These are phyloP conservation scores for Thomomys bottae DNA, from an alignment of 2,113 vertebrate genomes.

Conservation along the genomic window DNA sequence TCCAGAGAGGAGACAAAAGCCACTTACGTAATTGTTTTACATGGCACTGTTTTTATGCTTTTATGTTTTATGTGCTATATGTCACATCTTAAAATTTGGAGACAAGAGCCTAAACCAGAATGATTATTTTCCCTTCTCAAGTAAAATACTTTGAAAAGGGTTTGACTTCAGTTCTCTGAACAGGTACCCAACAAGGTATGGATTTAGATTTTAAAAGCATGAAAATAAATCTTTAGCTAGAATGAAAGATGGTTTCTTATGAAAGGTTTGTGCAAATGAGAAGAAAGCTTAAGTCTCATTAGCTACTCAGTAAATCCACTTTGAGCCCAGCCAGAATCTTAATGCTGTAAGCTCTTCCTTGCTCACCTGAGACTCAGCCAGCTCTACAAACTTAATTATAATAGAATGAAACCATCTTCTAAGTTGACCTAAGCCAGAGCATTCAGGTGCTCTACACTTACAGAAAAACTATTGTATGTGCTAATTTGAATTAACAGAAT, in stretches of 20 bases:
- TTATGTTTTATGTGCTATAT: neutral
- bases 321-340: neutral
- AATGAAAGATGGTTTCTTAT: neutral
- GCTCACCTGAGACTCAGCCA: neutral
- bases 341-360: neutral
- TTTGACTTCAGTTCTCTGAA: constrained; percentile 9
- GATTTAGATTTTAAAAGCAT: neutral
- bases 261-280: neutral
- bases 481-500: neutral
- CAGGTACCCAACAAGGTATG: neutral
- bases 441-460: neutral
- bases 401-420: neutral
- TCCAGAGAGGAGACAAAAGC: neutral
- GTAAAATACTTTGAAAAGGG: neutral
- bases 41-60: neutral
- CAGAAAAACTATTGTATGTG: neutral
- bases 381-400: constrained; percentile 3
- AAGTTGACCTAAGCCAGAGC: neutral
- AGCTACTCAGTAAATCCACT: constrained; percentile 19
- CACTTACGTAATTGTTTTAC: neutral
- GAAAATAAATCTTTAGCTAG: constrained; percentile 28
- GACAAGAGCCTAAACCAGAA: neutral
- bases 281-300: constrained; percentile 14
- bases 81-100: constrained; percentile 18
- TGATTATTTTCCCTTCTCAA: neutral